Conservation (phyloP, 1,140 invertebrate genomes). For the Chionoecetes opilio region DNA sequence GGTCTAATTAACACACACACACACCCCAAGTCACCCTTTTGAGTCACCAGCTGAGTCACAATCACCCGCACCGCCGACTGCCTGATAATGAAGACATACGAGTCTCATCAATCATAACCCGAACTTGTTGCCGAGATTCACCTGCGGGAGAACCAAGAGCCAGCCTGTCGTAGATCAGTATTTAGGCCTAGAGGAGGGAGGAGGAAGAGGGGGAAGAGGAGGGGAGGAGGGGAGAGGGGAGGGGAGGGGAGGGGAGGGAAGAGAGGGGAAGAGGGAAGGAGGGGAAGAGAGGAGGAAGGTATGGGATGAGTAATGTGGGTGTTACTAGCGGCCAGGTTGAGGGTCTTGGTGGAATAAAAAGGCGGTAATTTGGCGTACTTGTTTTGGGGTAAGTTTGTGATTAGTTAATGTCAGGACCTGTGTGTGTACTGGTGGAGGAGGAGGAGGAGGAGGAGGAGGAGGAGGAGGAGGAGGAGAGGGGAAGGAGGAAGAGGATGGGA, state of each 20-base stretch:
- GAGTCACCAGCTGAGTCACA: not conserved
- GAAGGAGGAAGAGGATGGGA: too few relatives aligned
- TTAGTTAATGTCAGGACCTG: not conserved
- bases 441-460: not conserved
- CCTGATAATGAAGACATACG: constrained; percentile 5
- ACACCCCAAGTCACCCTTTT: not conserved
- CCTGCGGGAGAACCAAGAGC: not conserved
- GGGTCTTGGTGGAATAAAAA: not conserved
- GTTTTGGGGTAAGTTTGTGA: not conserved
- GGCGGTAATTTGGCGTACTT: constrained; percentile 1
- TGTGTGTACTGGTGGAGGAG: not conserved
- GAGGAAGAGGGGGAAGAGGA: not conserved
- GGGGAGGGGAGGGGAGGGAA: too few relatives aligned
- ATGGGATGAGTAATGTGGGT: not conserved
- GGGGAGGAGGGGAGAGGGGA: too few relatives aligned
- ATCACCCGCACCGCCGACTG: not conserved
- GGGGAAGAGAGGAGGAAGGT: too few relatives aligned
- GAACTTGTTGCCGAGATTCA: not conserved
- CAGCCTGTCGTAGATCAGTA: not conserved
- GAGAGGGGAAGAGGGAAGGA: too few relatives aligned
- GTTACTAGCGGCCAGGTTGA: not conserved
- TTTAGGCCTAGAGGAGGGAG: not conserved
- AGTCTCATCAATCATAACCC: not conserved
- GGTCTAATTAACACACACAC: not conserved
- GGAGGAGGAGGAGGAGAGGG: not conserved